Base-by-base conservation (phyloP, 2,797 vertebrate genomes). In the Holocentrus rufus region DNA sequence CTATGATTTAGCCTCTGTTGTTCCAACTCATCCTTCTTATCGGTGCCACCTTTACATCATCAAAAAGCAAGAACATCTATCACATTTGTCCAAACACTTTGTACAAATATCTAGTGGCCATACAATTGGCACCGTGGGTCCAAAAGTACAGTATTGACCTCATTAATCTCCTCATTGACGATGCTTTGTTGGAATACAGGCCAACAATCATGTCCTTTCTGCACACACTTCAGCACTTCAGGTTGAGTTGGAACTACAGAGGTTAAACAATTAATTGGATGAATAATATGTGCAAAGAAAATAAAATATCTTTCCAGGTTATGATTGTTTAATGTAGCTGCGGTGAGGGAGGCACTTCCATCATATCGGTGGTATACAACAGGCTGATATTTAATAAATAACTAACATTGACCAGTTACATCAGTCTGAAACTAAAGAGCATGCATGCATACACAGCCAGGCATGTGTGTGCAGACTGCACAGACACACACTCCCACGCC, bases 401-500 rank as follows among this genome's bases (percentile, higher is more conserved):
- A 7, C 36, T 15, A 46, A 17, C 31, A 34, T 5, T 8, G 7
- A 8, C 31, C 31, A 34, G 31, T 34, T 17, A 46, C 17, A 15
- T 17, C 4, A 1, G 15, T 46, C 4, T 46, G 17, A 46, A 4
- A 1, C 44, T 17, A 44, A 44, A 15, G 17, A 44, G 14, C 42
- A 17, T 3, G 14, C 23, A 14, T 23, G 23, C 23, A 13, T 25
- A 27, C 10, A 27, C 13, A 25, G 22, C 25, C 1, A 8, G 61
- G 59, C 47, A 5, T 36, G 47, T 39, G 20, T 42, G 56, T 46
- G 22, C 44, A 30, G 2, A 31, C 65, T 47, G 50, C 53, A 44
- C 18, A 68, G 55, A 79, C 30, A 56, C 52, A 25, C 56, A 18
- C 74, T 73, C 36, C 7, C 11, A 7, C 65, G 69, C 65, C 56